Evolutionary conservation across 2,797 vertebrate species (phyloP).

Genomic region (Falco rusticolus): DNA sequence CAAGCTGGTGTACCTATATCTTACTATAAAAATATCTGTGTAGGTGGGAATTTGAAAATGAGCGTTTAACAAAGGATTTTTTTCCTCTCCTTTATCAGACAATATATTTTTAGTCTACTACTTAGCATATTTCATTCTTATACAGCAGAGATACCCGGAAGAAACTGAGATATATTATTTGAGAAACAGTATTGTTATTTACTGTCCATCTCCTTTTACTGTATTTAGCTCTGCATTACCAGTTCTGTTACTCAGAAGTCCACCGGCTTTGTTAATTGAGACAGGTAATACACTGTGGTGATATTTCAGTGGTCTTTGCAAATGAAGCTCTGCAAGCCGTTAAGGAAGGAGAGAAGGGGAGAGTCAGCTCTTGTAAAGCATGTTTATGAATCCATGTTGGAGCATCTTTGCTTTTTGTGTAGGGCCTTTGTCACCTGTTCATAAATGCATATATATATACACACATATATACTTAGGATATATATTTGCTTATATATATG

Average conservation of each 20-base stretch:
- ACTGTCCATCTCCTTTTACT: background rate
- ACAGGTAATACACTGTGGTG: background rate
- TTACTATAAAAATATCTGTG: background rate
- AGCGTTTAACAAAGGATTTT: background rate
- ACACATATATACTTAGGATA: background rate
- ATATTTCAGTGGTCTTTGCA: background rate
- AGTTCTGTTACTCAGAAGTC: background rate
- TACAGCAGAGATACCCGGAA: background rate
- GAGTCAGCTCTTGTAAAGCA: background rate
- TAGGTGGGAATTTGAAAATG: background rate
- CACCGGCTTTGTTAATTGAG: background rate
- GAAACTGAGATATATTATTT: background rate
- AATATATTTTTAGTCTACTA: background rate
- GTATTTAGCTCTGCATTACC: background rate
- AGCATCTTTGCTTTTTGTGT: background rate
- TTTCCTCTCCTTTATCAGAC: background rate
- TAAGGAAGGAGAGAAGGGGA: background rate
- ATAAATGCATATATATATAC: background rate
- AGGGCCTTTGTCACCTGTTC: background rate
- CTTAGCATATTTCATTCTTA: background rate
- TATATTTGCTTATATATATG: background rate
- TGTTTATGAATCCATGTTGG: accelerated
- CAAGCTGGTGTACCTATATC: background rate
- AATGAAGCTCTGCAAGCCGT: background rate
- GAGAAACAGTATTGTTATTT: background rate